These are phyloP conservation scores for Drosophila saltans DNA, from an alignment of 1,140 invertebrate genomes.

Conservation along the genomic window DNA sequence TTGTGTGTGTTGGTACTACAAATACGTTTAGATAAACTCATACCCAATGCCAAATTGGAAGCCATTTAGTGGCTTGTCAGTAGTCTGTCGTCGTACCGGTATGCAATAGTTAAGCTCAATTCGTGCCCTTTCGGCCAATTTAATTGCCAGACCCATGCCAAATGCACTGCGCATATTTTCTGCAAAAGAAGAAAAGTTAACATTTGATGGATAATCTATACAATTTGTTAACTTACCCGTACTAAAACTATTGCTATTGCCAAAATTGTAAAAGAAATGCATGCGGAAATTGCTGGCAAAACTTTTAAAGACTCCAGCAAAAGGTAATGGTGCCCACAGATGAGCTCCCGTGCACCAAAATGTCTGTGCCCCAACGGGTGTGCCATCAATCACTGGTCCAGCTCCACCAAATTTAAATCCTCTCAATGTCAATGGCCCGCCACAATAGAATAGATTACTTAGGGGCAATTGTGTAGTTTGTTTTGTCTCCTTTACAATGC, in stretches of 20 bases:
- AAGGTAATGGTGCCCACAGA: conserved; percentile 78
- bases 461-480: conserved; percentile 71
- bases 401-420: conserved; percentile 78
- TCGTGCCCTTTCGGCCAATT: conserved; percentile 78
- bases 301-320: conserved; percentile 73
- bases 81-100: conserved; percentile 57
- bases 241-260: conserved; percentile 74
- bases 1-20: no score
- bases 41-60: conserved; percentile 83
- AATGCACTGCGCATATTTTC: conserved; percentile 76
- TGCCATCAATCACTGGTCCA: conserved; percentile 75
- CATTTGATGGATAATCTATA: no score
- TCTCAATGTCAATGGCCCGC: conserved; percentile 74
- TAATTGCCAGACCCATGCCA: conserved; percentile 76
- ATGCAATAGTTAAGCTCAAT: conserved; percentile 82
- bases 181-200: conserved; percentile 5
- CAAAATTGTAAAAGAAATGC: conserved; percentile 82
- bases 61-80: conserved; percentile 60
- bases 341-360: conserved; percentile 79
- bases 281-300: conserved; percentile 76
- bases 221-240: conserved; percentile 45
- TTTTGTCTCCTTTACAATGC: conserved; percentile 68
- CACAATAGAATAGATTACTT: conserved; percentile 76
- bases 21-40: conserved; percentile 71
- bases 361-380: conserved; percentile 73